Conservation (phyloP, 2,113 vertebrate species). For the Aepyceros melampus region DNA sequence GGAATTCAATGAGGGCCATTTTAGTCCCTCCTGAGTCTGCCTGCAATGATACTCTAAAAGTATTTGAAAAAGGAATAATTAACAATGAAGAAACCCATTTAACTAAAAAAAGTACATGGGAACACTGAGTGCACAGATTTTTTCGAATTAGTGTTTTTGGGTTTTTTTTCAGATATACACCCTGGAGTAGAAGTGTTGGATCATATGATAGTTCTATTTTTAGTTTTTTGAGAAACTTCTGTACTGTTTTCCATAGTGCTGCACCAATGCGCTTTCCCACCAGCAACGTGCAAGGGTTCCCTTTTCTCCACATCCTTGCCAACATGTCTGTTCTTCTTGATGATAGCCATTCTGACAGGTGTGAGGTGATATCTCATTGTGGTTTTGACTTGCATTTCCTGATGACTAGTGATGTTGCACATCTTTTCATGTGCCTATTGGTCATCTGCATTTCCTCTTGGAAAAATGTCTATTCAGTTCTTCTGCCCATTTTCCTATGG, state of each 20-base stretch:
- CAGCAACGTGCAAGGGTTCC: background rate
- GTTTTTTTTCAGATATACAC: background rate
- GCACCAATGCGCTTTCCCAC: background rate
- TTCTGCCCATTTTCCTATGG: background rate
- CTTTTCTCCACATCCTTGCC: background rate
- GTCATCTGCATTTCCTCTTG: background rate
- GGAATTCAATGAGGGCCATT: background rate
- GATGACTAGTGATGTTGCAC: background rate
- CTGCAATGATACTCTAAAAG: background rate
- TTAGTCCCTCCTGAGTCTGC: background rate
- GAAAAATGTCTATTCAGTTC: background rate
- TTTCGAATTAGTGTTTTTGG: background rate
- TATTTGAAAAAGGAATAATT: background rate
- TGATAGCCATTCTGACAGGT: background rate
- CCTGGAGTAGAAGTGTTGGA: background rate
- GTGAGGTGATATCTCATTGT: background rate
- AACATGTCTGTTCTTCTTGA: background rate
- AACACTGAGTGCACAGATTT: background rate
- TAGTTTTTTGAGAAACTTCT: background rate
- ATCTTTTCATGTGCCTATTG: background rate
- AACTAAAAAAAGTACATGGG: background rate
- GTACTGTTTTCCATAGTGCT: background rate
- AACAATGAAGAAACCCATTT: background rate
- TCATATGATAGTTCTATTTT: background rate
- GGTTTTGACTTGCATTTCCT: background rate